Evolutionary conservation across 2,888 invertebrate species (phyloP), one percentile per base, ranked within the genome.

Genomic region (Ditylenchus weischeri): DNA sequence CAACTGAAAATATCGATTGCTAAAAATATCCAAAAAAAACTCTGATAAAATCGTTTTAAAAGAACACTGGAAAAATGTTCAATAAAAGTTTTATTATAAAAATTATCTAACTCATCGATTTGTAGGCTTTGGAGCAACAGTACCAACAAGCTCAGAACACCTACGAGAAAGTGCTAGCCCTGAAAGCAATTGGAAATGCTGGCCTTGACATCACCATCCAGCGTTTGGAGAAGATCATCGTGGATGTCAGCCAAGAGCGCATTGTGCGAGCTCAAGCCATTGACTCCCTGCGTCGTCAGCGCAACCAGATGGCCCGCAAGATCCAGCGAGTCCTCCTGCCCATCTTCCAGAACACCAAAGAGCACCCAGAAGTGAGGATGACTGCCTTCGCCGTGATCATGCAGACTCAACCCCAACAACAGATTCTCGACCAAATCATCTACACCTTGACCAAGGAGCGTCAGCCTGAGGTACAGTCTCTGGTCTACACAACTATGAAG

Each of bases 171-270:
- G 29, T 29, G 29, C 29, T 29, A 29, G 29, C 29, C 29, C 29
- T 29, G 29, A 29, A 29, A 29, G 29, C 29, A 29, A 29, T 29
- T 29, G 29, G 29, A 29, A 29, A 29, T 29, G 29, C 29, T 29
- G 29, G 29, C 69, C 65, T 80, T 58, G 79, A 79, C 65, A 64
- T 71, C 58, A 65, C 75, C 50, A 69, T 81, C 60, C 65, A 68
- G 61, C 71, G 74, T 61, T 73, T 82, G 63, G 77, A 79, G 70
- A 74, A 78, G 66, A 76, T 83, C 73, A 76, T 82, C 74, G 72
- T 77, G 74, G 58, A 68, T 51, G 38, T 58, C 18, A 18, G 61
- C 19, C 62, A 72, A 57, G 68, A 74, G 58, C 74, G 66, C 61
- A 64, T 70, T 59, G 67, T 79, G 72, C 76, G 79, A 29, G 38